phyloP scores from a whole-genome alignment of 2,888 invertebrate genomes.

The Eupelmus urozonus region DNA sequence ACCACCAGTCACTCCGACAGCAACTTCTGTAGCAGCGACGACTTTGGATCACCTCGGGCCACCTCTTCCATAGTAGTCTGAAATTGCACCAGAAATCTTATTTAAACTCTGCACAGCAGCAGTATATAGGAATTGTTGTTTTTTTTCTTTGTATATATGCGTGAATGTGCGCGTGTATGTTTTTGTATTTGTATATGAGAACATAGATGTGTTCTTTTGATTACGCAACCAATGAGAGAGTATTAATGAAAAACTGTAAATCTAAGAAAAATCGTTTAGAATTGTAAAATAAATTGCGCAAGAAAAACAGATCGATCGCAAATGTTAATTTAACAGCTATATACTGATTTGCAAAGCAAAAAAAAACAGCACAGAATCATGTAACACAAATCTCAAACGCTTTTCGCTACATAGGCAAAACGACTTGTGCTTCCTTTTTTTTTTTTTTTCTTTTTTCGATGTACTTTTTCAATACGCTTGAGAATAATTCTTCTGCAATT shows the following conservation, averaged over 20 bases:
- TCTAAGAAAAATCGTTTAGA: constrained; percentile 27
- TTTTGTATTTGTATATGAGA: neutral
- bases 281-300: constrained; percentile 46
- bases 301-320: constrained; percentile 53
- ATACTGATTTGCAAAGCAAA: constrained; percentile 59
- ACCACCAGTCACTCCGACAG: constrained; percentile 86
- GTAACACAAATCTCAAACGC: constrained; percentile 50
- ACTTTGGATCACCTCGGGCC: constrained; percentile 87
- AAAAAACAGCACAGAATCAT: constrained; percentile 57
- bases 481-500: constrained; percentile 43
- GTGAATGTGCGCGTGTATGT: too few species aligned
- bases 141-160: neutral
- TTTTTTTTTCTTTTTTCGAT: neutral
- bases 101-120: neutral
- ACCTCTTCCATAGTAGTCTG: constrained; percentile 87
- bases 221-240: constrained; percentile 18
- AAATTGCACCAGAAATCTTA: constrained; percentile 67
- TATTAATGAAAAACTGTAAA: constrained; percentile 24
- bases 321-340: constrained; percentile 52
- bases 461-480: neutral
- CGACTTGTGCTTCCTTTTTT: constrained; percentile 14
- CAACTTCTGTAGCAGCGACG: constrained; percentile 91
- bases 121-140: neutral
- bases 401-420: constrained; percentile 12
- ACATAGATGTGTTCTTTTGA: neutral